Percentiles rank a stretch among this genome's conserved stretches.
Evolutionary conservation across 92 coral and sea anemone genomes (phyloP).

Genomic region (Pocillopora grandis): DNA sequence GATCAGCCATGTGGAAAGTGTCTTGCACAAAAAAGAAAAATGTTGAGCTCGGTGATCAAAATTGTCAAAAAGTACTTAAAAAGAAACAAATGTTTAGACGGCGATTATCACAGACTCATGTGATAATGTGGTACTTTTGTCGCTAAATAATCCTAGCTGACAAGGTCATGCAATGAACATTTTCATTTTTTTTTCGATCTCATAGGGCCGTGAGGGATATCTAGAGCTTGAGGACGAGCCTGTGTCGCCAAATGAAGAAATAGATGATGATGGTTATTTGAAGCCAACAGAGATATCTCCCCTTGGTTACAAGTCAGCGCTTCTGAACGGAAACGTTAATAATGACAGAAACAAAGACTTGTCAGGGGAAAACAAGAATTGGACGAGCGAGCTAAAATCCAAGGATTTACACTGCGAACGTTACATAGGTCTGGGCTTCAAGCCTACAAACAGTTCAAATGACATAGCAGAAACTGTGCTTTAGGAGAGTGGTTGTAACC

Average conservation of each 20-base stretch:
- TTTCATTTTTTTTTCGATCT: background rate
- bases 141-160: too few species aligned
- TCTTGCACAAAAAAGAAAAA: too few species aligned
- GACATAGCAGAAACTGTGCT: constrained; percentile 28
- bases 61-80: too few species aligned
- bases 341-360: constrained; percentile 10
- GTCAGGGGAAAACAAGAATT: constrained; percentile 1
- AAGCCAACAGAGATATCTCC: constrained; percentile 25
- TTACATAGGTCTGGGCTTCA: constrained; percentile 48
- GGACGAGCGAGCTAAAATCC: constrained; percentile 18
- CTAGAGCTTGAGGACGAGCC: constrained; percentile 32
- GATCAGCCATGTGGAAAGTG: too few species aligned
- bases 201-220: constrained; percentile 31
- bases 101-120: too few species aligned
- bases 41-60: too few species aligned
- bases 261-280: constrained; percentile 34
- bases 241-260: constrained; percentile 8
- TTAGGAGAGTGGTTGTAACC: background rate
- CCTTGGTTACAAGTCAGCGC: background rate
- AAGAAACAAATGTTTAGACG: too few species aligned
- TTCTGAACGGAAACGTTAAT: constrained; percentile 8
- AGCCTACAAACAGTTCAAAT: constrained; percentile 32
- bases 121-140: too few species aligned
- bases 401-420: constrained; percentile 21
- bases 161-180: background rate